A percentile compares a stretch with the other conserved stretches of the same genome.
Evolutionary conservation across 2,888 invertebrate genomes (phyloP).

Genomic region (Heliconius charithonia): DNA sequence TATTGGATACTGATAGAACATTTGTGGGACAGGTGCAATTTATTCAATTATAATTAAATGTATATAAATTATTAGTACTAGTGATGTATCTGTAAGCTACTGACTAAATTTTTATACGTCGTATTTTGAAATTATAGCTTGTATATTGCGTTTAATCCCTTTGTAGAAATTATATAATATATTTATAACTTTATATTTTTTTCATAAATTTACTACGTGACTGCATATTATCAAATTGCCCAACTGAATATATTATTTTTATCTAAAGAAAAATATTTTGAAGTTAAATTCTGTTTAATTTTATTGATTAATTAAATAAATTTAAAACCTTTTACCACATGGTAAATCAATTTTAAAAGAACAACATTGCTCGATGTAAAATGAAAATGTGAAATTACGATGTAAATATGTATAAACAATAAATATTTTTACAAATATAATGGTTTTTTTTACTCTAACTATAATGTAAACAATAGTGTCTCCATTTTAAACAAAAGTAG

Average conservation of each 20-base stretch:
- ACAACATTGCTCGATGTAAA: slow-evolving; percentile 30
- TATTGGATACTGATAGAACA: not conserved
- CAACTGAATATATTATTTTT: not conserved
- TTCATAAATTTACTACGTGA: not conserved
- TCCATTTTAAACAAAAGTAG: slow-evolving; percentile 14
- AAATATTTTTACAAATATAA: slow-evolving; percentile 74
- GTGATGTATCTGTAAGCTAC: slow-evolving; percentile 31
- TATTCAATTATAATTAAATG: slow-evolving; percentile 28
- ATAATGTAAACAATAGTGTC: not conserved
- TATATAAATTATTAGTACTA: slow-evolving; percentile 28
- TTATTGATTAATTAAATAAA: not conserved
- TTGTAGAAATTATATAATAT: not conserved
- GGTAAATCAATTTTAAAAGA: slow-evolving; percentile 11
- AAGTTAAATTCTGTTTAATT: not conserved
- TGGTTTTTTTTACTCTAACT: slow-evolving; percentile 16
- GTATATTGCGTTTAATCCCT: slow-evolving; percentile 13
- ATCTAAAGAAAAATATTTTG: not conserved
- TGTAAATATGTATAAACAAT: slow-evolving; percentile 77
- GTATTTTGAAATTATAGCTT: slow-evolving; percentile 9
- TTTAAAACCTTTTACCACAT: not conserved
- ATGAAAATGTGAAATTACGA: slow-evolving; percentile 21
- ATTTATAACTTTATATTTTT: not conserved
- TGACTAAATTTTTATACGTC: slow-evolving; percentile 42
- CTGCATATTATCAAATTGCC: not conserved
- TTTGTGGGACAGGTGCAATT: slow-evolving; percentile 33